phyloP scores from a whole-genome alignment of 2,888 invertebrate species.

The Idaea dimidiata region DNA sequence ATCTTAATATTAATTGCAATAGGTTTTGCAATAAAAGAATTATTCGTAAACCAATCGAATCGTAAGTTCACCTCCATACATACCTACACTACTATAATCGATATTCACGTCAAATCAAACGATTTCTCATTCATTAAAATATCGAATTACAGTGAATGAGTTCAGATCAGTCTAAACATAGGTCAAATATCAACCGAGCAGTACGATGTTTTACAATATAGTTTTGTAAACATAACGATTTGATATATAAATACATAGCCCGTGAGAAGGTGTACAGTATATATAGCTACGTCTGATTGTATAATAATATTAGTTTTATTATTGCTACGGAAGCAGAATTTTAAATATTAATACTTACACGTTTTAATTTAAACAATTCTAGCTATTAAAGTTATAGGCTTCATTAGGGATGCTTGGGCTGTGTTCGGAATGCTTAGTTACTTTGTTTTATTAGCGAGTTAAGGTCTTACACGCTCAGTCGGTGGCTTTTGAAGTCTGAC shows the following conservation, averaged over 20 bases:
- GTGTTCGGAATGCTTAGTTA: constrained; percentile 4
- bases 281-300: constrained; percentile 36
- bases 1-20: no score
- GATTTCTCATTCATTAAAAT: constrained; percentile 7
- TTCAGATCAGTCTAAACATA: constrained; percentile 75
- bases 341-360: constrained; percentile 26
- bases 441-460: not conserved
- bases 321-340: constrained; percentile 39
- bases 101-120: not conserved
- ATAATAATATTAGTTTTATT: constrained; percentile 43
- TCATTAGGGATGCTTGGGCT: constrained; percentile 10
- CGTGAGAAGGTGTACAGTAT: constrained; percentile 50
- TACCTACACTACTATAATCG: not conserved
- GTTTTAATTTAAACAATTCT: constrained; percentile 12
- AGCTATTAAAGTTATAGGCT: not conserved
- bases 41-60: not conserved
- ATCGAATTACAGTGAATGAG: constrained; percentile 65
- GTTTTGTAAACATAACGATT: constrained; percentile 57
- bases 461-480: not conserved
- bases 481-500: no score
- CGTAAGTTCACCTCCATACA: not conserved
- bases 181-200: constrained; percentile 57
- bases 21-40: no score
- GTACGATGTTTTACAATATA: constrained; percentile 53
- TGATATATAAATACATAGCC: constrained; percentile 64